phyloP scores from a whole-genome alignment of 2,888 invertebrate genomes.

The Antheraea yamamai region DNA sequence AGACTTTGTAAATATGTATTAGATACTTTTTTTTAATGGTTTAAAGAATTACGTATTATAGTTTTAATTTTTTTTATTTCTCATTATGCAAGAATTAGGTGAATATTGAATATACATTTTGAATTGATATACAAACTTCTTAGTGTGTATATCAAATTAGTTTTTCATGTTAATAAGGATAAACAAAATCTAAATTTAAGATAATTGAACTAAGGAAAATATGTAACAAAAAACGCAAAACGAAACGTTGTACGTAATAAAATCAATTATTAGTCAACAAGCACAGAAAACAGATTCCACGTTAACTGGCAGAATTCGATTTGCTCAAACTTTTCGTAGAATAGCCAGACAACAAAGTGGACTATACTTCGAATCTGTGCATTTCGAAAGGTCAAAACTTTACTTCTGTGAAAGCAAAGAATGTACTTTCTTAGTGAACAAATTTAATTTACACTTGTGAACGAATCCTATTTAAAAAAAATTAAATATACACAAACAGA shows the following conservation, averaged over 20 bases:
- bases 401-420: conserved; percentile 52
- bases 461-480: conserved; percentile 47
- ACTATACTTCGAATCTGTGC: conserved; percentile 62
- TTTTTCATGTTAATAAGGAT: background rate
- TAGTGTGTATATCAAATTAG: background rate
- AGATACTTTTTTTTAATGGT: too few species aligned
- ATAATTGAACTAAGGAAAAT: background rate
- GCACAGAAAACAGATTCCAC: conserved; percentile 28
- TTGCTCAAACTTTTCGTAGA: conserved; percentile 51
- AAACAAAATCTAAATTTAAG: background rate
- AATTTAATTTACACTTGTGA: conserved; percentile 52
- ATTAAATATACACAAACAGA: conserved; percentile 41
- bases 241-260: background rate
- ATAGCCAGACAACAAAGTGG: conserved; percentile 59
- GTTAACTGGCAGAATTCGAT: conserved; percentile 44
- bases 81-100: too few species aligned
- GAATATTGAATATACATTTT: too few species aligned
- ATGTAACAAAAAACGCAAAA: background rate
- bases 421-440: conserved; percentile 48
- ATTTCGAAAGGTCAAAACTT: conserved; percentile 58
- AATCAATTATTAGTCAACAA: background rate
- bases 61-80: too few species aligned
- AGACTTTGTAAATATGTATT: conserved; percentile 20
- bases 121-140: too few species aligned
- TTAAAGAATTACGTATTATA: too few species aligned